Percentiles rank a stretch among this genome's conserved stretches.
Evolutionary conservation across 2,113 vertebrate genomes (phyloP).

Genomic region (Hylia prasina): DNA sequence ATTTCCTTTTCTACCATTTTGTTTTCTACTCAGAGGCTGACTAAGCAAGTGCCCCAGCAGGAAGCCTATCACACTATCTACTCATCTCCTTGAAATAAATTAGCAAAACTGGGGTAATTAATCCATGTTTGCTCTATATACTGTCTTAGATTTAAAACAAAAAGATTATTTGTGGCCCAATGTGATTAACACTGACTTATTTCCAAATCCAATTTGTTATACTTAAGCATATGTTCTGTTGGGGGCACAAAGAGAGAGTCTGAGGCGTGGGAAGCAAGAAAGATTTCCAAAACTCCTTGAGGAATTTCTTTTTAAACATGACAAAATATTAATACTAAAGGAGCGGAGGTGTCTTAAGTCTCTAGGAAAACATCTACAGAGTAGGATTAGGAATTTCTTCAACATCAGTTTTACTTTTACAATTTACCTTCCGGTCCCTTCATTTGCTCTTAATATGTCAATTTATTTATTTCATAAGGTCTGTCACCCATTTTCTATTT

Average conservation of each 20-base stretch:
- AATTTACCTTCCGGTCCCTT: neutral
- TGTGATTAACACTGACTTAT: neutral
- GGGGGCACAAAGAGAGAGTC: neutral
- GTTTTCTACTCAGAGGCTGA: neutral
- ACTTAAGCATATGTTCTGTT: neutral
- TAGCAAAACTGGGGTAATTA: neutral
- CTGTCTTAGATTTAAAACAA: neutral
- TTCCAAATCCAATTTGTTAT: neutral
- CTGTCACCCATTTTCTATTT: neutral
- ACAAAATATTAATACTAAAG: neutral
- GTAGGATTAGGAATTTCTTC: neutral
- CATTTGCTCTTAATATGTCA: neutral
- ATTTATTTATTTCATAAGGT: neutral
- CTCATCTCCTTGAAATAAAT: neutral
- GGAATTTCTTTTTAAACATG: neutral
- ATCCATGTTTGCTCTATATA: neutral
- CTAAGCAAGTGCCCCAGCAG: neutral
- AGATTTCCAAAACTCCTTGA: neutral
- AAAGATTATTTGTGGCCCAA: neutral
- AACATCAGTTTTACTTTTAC: neutral
- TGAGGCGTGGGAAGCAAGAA: neutral
- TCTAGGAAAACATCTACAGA: neutral
- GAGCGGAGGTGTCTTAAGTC: rapidly evolving
- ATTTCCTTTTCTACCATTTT: neutral
- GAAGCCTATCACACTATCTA: neutral